Base-by-base conservation (phyloP, 2,888 invertebrate species). In the Meandrusa payeni region DNA sequence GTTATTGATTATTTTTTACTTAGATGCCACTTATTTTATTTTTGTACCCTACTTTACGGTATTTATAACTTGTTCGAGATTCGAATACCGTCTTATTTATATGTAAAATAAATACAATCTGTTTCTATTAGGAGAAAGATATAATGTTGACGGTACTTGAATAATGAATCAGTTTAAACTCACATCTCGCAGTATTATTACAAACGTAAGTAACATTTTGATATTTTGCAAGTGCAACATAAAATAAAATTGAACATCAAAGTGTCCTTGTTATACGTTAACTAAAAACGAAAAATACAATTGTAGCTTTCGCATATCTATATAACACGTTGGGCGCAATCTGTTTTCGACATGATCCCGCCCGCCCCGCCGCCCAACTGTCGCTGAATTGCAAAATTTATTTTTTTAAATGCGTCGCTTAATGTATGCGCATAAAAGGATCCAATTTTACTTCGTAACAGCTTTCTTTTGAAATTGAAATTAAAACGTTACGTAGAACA, bases 381-480 rank as follows among this genome's bases (percentile, higher is more conserved):
- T 24, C 20, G 43, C 43, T 13, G 43, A 31, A 37, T 37, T 19
- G 43, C 31, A 24, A 49, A 47, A 52, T 57, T 56, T 57, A 53
- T 59, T 55, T 60, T n/a, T 49, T 60, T 53, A 52, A 57, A 49
- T 55, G 54, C 50, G 46, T 61, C 61, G 56, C 64, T 72, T 77
- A 76, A 79, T 43, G 77, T 85, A 86, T 86, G 86, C 81, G 79
- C 85, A 85, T 83, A 83, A 83, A 73, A 74, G 82, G 67, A 66
- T 71, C 58, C 51, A 69, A 80, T 78, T 80, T 72, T 29, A 36
- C 24, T 36, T 42, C 20, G 27, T 41, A 41, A 41, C 47, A 47
- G 46, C 47, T 45, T 41, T 34, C 41, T 41, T 34, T 41, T 41
- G 41, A 41, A 41, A 41, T 23, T 15, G 28, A 41, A 34, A 22